Evolutionary conservation across 2,113 vertebrate species (phyloP), one percentile per base, ranked within the genome.

Genomic region (Poeciliopsis turrubarensis): DNA sequence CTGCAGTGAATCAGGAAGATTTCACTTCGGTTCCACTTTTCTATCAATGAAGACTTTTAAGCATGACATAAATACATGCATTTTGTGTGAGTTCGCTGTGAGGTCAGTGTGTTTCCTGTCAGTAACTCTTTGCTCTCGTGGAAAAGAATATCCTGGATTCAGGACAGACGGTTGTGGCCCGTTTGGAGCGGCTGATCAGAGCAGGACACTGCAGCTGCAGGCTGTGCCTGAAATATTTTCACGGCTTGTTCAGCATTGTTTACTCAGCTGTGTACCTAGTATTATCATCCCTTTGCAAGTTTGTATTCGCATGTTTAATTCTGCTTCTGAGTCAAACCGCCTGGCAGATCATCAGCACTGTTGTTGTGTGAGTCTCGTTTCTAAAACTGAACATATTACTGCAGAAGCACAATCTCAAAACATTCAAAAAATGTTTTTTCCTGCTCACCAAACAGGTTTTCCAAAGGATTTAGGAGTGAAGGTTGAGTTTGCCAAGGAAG

Each of bases 201-300:
- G 30, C 22, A 57, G 15, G 64, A 22, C 41, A 65, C 17, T 41
- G 32, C 51, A 22, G 65, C 47, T 3, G 51, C 60, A 19, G 13
- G 25, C 26, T 63, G 47, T 12, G 32, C 63, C 60, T 61, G 60
- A 51, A 65, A 17, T 47, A 17, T 44, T 78, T 60, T 75, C 64
- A 66, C 65, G 70, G n/a, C 57, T 64, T 60, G 17, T 68, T 22
- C 73, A 65, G 26, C 27, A 39, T 1, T 47, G 64, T 80, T 83
- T 65, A 44, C 70, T 75, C 77, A 77, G 80, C 80, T 80, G 77
- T 17, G 25, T 29, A 30, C 17, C 51, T 34, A 68, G 84, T 17
- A 47, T 47, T 26, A 44, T 74, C 41, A 74, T 17, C 30, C 70
- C 77, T 80, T 65, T 34, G 5, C 75, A 57, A 54, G 37, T 68